These are phyloP conservation scores for Sebastes fasciatus DNA, from an alignment of 2,113 vertebrate species.

Conservation along the genomic window DNA sequence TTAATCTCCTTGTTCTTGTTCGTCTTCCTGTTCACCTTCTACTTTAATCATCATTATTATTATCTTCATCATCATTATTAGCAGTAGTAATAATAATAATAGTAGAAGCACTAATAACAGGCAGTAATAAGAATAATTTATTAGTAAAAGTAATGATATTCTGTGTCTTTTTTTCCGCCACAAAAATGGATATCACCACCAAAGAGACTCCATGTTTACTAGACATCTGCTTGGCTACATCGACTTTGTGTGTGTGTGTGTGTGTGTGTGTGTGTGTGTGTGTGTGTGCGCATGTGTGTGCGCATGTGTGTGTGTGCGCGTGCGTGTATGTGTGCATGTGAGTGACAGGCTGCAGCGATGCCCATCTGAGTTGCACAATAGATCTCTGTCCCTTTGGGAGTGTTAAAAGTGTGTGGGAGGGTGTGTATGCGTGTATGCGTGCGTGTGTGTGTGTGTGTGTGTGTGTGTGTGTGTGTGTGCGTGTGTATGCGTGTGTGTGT, in stretches of 20 bases:
- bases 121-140: conserved; percentile 8
- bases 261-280: conserved; percentile 30
- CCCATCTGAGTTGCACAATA: conserved; percentile 77
- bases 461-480: conserved; percentile 27
- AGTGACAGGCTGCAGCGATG: conserved; percentile 53
- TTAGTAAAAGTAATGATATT: conserved; percentile 32
- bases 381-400: conserved; percentile 79
- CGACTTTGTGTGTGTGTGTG: conserved; percentile 11
- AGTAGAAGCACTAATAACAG: not conserved
- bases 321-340: conserved; percentile 15
- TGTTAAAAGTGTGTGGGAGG: conserved; percentile 73
- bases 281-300: conserved; percentile 32
- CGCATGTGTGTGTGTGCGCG: conserved; percentile 18
- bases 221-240: conserved; percentile 64
- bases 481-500: conserved; percentile 7
- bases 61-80: conserved; percentile 3
- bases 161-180: not conserved
- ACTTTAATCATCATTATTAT: conserved; percentile 12
- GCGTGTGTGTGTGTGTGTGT: conserved; percentile 10
- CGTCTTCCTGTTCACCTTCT: not conserved
- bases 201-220: conserved; percentile 33
- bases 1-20: conserved; percentile 17
- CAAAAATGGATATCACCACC: conserved; percentile 24
- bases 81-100: not conserved
- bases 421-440: conserved; percentile 27